A percentile compares a stretch with the other conserved stretches of the same genome.
phyloP scores from a whole-genome alignment of 2,888 invertebrate species.

The Hydroisotoma schaefferi region DNA sequence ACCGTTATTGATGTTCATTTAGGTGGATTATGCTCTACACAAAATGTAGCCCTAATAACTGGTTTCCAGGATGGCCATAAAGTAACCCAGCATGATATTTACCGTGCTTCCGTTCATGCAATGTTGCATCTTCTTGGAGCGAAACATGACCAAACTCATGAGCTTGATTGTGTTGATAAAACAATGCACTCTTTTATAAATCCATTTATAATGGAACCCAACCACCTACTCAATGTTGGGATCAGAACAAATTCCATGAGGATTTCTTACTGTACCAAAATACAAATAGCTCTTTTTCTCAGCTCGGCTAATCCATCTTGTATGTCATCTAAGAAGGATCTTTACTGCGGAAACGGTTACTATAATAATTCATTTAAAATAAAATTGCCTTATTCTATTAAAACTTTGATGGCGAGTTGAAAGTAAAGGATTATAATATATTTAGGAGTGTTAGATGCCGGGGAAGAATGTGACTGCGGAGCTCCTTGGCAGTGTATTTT shows the following conservation, averaged over 20 bases:
- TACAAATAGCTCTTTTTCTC: conserved; percentile 29
- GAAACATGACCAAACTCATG: conserved; percentile 22
- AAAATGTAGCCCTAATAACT: conserved; percentile 32
- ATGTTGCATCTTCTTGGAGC: conserved; percentile 39
- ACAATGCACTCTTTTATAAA: conserved; percentile 25
- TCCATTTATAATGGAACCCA: conserved; percentile 32
- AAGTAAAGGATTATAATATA: neutral
- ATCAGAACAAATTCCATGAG: conserved; percentile 33
- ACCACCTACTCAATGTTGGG: conserved; percentile 34
- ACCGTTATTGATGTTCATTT: neutral
- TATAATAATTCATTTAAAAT: too few species aligned
- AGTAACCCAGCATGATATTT: conserved; percentile 32
- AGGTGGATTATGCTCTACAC: conserved; percentile 3
- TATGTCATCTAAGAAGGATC: conserved; percentile 10
- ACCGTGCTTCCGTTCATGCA: conserved; percentile 31
- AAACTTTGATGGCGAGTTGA: too few species aligned
- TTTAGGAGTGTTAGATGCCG: conserved; percentile 1
- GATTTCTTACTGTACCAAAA: conserved; percentile 37
- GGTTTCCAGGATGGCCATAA: conserved; percentile 33
- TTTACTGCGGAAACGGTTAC: conserved; percentile 42
- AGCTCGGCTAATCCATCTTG: conserved; percentile 21
- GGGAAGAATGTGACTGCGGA: conserved; percentile 8
- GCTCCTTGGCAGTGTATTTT: conserved; percentile 9
- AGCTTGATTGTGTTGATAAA: conserved; percentile 16
- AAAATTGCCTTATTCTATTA: too few species aligned